Base-by-base conservation (phyloP, 2,113 vertebrate genomes). In the Eurystomus gularis region DNA sequence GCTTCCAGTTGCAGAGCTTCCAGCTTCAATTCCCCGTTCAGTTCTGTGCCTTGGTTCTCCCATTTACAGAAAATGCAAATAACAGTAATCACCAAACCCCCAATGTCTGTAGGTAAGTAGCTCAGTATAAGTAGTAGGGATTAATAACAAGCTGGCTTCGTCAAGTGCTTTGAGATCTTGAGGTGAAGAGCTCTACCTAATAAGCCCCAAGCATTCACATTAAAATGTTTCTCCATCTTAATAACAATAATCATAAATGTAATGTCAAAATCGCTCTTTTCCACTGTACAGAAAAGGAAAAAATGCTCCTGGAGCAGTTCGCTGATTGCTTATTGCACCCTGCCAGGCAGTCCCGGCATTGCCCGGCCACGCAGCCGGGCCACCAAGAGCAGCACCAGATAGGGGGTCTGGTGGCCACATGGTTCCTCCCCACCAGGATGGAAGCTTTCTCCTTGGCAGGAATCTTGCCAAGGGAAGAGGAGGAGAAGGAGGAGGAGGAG, bases 81-180 rank as follows among this genome's bases (percentile, higher is more conserved):
- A 69, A 72, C 37, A 86, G 62, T 29, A 72, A 90, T 60, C 73
- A 61, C 37, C 46, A 46, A 54, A 5, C 24, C 57, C 40, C 72
- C 37, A 2, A 7, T 29, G 57, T 57, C 68, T 48, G 62, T 29
- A 51, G 76, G 61, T 79, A 86, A 96, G 91, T 20, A 82, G 72
- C 87, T 94, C 35, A 29, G 8, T 42, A 37, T 4, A 58, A 77
- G 72, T 33, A 75, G 69, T 15, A 83, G 64, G 87, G 84, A 91
- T 89, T 93, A 91, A 89, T 77, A 84, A 82, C 44, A 89, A 76
- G 81, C 60, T 35, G 72, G 42, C 81, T 80, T 64, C 4, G 3
- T 86, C 81, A 54, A 95, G 90, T 79, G 92, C 94, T 82, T 68
- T 17, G 68, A 94, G 89, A 96, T 80, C 87, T 88, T 9, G 64